Base-by-base conservation (phyloP, 2,888 invertebrate genomes). In the Nymphalis urticae region DNA sequence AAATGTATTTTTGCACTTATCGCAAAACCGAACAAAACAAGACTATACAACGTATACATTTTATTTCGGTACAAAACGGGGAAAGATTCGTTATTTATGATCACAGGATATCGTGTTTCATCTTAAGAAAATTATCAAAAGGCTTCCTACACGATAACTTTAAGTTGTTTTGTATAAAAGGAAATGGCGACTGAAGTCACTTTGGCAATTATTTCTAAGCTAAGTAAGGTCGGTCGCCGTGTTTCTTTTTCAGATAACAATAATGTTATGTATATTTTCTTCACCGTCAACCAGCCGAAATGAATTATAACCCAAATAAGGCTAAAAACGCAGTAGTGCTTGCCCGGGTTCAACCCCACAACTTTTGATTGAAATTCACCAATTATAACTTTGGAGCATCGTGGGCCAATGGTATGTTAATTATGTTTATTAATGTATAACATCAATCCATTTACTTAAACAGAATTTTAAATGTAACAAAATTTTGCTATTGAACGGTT, bases 131-230 rank as follows among this genome's bases (percentile, higher is more conserved):
- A 24, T 24, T 53, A 53, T 53, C 24, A 53, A 27, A 24, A 53
- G 53, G 24, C 53, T 13, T 53, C 13, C 24, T 24, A 53, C 24
- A 53, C 53, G 53, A 53, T 27, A 53, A 53, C 13, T 53, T 53
- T 53, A 24, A 21, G 24, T 53, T 24, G 53, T 53, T 53, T 24
- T 53, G 53, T 53, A 6, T 53, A 24, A 21, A 42, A 53, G 27
- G 27, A 53, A 53, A 53, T 53, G 24, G 27, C 24, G 16, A 53
- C 16, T 27, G 27, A 53, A 24, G 24, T 21, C 3, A 16, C 24
- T 21, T 5, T 13, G 16, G 24, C 13, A 53, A 53, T 27, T 53
- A 16, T 53, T 53, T 27, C 24, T 16, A 16, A 21, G 24, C 10
- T 16, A 13, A 42, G 53, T 27, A 6, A 53, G 24, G 24, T 24